Conservation (phyloP, 2,888 invertebrate species). For the Craniophora ligustri region DNA sequence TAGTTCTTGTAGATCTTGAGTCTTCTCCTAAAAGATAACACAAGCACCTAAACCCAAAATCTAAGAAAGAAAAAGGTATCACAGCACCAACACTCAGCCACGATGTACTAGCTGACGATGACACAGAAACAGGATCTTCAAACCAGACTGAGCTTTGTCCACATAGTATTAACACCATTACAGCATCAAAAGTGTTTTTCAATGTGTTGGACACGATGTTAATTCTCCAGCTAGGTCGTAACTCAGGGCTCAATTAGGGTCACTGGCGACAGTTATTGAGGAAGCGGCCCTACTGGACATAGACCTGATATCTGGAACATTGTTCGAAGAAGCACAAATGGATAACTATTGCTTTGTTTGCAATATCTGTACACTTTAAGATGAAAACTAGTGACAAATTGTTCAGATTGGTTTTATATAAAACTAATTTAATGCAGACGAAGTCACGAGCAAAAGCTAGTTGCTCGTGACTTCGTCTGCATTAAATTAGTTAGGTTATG, state of each 20-base stretch:
- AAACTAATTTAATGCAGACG: too few species aligned
- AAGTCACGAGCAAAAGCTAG: too few species aligned
- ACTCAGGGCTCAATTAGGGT: constrained; percentile 66
- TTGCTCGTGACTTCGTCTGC: too few species aligned
- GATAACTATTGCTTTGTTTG: constrained; percentile 9
- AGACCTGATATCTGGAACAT: constrained; percentile 48
- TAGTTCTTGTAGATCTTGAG: too few species aligned
- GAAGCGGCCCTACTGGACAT: constrained; percentile 59
- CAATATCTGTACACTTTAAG: too few species aligned
- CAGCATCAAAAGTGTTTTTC: constrained; percentile 42
- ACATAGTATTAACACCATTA: constrained; percentile 36
- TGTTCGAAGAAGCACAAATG: constrained; percentile 44
- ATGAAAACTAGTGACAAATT: too few species aligned
- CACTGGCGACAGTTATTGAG: constrained; percentile 68
- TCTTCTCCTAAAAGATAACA: too few species aligned
- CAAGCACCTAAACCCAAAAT: too few species aligned
- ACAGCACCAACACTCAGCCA: too few species aligned
- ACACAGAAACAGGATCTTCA: constrained; percentile 13
- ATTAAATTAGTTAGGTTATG: too few species aligned
- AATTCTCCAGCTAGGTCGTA: constrained; percentile 48
- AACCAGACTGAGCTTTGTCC: constrained; percentile 5
- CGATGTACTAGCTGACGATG: not conserved
- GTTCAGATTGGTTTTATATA: too few species aligned
- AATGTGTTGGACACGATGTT: constrained; percentile 41
- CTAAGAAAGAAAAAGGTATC: too few species aligned